Evolutionary conservation across 2,888 invertebrate genomes (phyloP).

Genomic region (Baccha elongata): DNA sequence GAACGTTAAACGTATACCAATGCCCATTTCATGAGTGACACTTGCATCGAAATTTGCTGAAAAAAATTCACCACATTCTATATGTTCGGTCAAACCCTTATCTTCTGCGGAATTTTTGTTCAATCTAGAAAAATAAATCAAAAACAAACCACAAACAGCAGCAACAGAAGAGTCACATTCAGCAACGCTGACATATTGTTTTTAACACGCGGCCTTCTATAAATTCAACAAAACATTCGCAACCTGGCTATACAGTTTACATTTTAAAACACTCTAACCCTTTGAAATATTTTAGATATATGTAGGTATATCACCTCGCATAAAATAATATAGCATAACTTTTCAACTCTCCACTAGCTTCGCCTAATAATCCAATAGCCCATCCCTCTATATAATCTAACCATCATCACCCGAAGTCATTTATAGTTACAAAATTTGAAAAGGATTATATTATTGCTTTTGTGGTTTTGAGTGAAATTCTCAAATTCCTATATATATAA

Average conservation of each 20-base stretch:
- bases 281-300: slow-evolving; percentile 48
- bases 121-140: slow-evolving; percentile 56
- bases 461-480: slow-evolving; percentile 65
- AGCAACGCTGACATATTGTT: slow-evolving; percentile 42
- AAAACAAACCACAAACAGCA: slow-evolving; percentile 14
- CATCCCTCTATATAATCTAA: background rate
- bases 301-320: slow-evolving; percentile 63
- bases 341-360: background rate
- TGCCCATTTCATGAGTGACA: no score
- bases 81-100: background rate
- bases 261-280: slow-evolving; percentile 31
- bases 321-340: slow-evolving; percentile 11
- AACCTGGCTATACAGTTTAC: background rate
- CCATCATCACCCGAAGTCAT: slow-evolving; percentile 62
- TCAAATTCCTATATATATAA: slow-evolving; percentile 48
- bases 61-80: no score
- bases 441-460: slow-evolving; percentile 70
- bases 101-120: slow-evolving; percentile 35
- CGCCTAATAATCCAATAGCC: background rate
- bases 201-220: slow-evolving; percentile 22
- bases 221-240: slow-evolving; percentile 21
- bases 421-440: slow-evolving; percentile 66
- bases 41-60: no score
- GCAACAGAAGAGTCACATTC: slow-evolving; percentile 19
- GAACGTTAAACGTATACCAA: no score